A percentile compares a stretch with the other conserved stretches of the same genome.
Evolutionary conservation across 1,140 invertebrate genomes (phyloP).

Genomic region (Anastatus disparis): DNA sequence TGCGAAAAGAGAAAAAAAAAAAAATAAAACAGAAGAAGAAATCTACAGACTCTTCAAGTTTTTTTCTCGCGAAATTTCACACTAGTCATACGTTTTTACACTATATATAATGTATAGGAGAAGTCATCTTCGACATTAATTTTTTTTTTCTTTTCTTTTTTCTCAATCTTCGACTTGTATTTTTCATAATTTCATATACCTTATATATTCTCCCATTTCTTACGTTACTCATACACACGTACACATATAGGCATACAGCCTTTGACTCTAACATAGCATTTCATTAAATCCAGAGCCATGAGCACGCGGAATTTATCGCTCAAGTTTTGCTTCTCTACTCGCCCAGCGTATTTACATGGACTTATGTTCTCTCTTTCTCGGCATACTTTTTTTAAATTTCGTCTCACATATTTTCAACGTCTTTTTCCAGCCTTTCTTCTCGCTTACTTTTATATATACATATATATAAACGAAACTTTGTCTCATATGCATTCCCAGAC

Average conservation of each 20-base stretch:
- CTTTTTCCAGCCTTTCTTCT: background rate
- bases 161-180: conserved; percentile 1
- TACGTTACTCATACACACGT: background rate
- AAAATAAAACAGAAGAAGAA: no score
- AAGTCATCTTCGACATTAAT: background rate
- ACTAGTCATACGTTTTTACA: background rate
- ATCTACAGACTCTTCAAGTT: no score
- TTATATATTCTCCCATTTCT: background rate
- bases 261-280: background rate
- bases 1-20: background rate
- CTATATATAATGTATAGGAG: no score
- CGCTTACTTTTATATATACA: background rate
- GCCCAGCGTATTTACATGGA: no score
- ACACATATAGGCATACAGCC: no score
- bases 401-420: no score
- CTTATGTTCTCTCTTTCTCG: background rate
- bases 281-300: conserved; percentile 7
- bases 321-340: no score
- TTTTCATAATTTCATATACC: background rate
- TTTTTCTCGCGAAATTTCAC: conserved; percentile 8
- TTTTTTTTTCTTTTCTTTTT: background rate
- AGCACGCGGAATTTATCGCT: conserved; percentile 17
- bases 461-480: background rate
- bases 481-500: background rate
- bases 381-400: conserved; percentile 13